Evolutionary conservation across 2,888 invertebrate genomes (phyloP).

Genomic region (Pollenia griseotomentosa): DNA sequence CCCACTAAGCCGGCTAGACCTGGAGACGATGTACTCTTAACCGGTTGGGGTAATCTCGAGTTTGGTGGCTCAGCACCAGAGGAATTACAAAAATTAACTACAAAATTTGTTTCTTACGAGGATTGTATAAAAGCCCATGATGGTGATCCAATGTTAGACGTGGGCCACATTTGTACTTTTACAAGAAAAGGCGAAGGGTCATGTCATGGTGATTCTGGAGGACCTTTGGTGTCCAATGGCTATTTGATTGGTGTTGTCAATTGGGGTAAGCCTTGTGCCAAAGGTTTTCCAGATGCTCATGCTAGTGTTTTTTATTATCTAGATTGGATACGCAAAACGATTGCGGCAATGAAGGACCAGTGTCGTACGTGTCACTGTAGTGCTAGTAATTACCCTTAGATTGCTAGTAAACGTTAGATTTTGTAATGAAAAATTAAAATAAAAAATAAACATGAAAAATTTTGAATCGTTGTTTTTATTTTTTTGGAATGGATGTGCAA

Average conservation of each 20-base stretch:
- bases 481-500: no score
- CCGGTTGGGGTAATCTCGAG: constrained; percentile 87
- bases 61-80: constrained; percentile 85
- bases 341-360: constrained; percentile 11
- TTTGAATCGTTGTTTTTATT: constrained; percentile 51
- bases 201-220: constrained; percentile 82
- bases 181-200: constrained; percentile 85
- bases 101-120: constrained; percentile 85
- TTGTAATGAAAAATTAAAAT: background rate
- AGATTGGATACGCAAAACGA: constrained; percentile 79
- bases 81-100: constrained; percentile 85
- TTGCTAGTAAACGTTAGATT: background rate
- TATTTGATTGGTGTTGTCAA: constrained; percentile 81
- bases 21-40: constrained; percentile 85
- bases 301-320: constrained; percentile 77
- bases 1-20: constrained; percentile 85
- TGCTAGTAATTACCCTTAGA: constrained; percentile 77
- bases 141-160: constrained; percentile 83
- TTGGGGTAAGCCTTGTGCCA: constrained; percentile 82
- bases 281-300: constrained; percentile 80
- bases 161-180: constrained; percentile 86
- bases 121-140: constrained; percentile 84
- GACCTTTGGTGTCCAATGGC: constrained; percentile 79
- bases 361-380: constrained; percentile 78
- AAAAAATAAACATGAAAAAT: background rate